Base-by-base conservation (phyloP, 2,797 vertebrate genomes). In the Pseudochirops corinnae region DNA sequence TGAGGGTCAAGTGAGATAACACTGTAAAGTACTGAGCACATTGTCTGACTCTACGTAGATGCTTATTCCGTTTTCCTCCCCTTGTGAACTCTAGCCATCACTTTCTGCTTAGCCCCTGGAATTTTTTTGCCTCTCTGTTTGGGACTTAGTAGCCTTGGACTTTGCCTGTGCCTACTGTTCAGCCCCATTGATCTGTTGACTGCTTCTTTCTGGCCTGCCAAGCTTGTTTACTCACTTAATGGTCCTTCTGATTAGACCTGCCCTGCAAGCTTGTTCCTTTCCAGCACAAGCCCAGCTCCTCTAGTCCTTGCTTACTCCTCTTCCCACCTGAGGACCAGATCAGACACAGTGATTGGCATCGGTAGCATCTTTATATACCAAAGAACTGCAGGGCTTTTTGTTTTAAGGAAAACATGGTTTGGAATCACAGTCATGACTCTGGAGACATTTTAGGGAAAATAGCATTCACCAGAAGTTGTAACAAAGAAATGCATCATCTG, bases 401-500 rank as follows among this genome's bases (percentile, higher is more conserved):
- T 87, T 87, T 87, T 87, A 87, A 87, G 74, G 24, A 87, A 87
- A 50, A 50, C 39, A 46, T 16, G 21, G 74, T 26, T 82, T 87
- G 39, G 13, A 87, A 87, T 87, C 39, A 87, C 39, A 87, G 39
- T 87, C 39, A n/a, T 33, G 39, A 14, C 18, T 92, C 52, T 50
- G 60, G 26, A 74, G 67, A 82, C n/a, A 58, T 24, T 31, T 94
- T 12, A 12, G 53, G 18, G 16, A 24, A 91, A 67, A 29, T 24
- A 55, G 1, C 0, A 90, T 53, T 31, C 18, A 4, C n/a, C 55
- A 62, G 14, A 87, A 10, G 7, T 60, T 21, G 29, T 91, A 74
- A 50, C 56, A 93, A 93, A 95, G 39, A 94, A 91, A 90, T 46
- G 56, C 53, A 5, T 33, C 52, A 90, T 90, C 46, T 82, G 93